These are phyloP conservation scores for Alethe diademata DNA, from an alignment of 2,113 vertebrate species.

Conservation along the genomic window DNA sequence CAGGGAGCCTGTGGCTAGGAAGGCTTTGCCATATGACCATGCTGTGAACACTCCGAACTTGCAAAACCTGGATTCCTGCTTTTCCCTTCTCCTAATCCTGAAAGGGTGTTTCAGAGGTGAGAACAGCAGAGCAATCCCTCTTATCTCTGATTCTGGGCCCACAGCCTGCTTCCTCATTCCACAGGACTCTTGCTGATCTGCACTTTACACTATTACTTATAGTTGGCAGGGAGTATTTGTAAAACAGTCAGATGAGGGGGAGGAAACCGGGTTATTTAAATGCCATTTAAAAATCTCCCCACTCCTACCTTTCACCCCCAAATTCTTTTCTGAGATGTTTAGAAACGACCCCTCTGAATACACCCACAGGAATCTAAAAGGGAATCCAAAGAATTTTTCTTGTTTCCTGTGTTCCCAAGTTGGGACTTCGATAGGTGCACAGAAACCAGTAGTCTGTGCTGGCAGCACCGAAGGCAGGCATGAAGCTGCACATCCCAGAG, in stretches of 20 bases:
- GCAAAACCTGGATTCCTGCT: constrained; percentile 60
- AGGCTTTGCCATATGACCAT: constrained; percentile 15
- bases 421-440: neutral
- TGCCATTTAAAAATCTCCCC: neutral
- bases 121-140: constrained; percentile 46
- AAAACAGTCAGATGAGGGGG: constrained; percentile 10
- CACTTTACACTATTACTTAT: constrained; percentile 49
- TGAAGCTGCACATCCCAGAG: neutral
- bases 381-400: neutral
- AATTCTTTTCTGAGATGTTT: neutral
- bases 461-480: neutral
- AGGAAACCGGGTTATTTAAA: constrained; percentile 39
- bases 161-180: constrained; percentile 67
- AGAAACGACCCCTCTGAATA: neutral
- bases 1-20: constrained; percentile 1
- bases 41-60: neutral
- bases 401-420: neutral
- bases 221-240: constrained; percentile 19
- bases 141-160: constrained; percentile 56
- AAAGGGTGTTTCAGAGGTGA: constrained; percentile 47
- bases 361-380: neutral
- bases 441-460: neutral
- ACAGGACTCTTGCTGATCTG: constrained; percentile 47
- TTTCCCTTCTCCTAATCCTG: constrained; percentile 27
- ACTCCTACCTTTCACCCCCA: neutral